Evolutionary conservation across 2,113 vertebrate species (phyloP).

Genomic region (Tonatia bakeri): DNA sequence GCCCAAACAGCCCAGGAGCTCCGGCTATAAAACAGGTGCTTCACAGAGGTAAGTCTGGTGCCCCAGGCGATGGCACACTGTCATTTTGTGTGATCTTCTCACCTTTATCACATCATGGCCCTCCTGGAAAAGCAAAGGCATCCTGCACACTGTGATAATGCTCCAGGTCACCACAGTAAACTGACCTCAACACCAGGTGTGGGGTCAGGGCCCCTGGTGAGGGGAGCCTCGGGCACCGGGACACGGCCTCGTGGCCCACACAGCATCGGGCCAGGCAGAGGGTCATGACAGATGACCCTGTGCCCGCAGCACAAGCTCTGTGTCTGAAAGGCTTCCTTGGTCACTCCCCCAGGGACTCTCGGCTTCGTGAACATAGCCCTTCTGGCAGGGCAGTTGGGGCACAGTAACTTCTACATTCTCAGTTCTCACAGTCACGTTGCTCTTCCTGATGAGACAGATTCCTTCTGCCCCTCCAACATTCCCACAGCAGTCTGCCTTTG

Average conservation of each 20-base stretch:
- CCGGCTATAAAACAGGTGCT: not conserved
- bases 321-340: not conserved
- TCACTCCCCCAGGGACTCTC: not conserved
- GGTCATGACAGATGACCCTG: not conserved
- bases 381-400: not conserved
- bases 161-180: not conserved
- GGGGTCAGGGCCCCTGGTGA: not conserved
- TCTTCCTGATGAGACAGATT: not conserved
- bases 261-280: not conserved
- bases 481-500: no score
- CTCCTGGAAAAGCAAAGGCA: not conserved
- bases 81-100: not conserved
- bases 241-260: not conserved
- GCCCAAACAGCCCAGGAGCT: not conserved
- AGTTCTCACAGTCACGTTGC: not conserved
- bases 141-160: not conserved
- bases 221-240: not conserved
- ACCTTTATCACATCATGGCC: no score
- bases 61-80: rapidly evolving
- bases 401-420: not conserved
- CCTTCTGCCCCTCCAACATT: not conserved
- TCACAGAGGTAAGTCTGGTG: not conserved
- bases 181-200: not conserved
- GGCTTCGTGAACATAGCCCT: not conserved
- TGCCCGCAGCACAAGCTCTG: not conserved